Percentiles rank a stretch among this genome's conserved stretches.
phyloP scores from a whole-genome alignment of 2,113 vertebrate species.

The Thalassoma bifasciatum region DNA sequence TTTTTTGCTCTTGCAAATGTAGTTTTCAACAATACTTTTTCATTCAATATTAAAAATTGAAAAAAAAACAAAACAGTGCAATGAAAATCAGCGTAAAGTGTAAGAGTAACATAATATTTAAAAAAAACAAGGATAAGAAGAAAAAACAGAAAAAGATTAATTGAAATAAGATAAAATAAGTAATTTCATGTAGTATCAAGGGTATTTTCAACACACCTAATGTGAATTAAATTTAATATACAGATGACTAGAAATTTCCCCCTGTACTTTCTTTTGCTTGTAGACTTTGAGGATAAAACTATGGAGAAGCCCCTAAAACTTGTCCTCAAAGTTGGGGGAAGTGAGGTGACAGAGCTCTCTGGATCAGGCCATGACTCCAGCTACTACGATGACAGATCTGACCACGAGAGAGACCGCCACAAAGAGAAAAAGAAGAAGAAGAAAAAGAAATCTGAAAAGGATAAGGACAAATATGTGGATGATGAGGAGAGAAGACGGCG shows the following conservation, averaged over 20 bases:
- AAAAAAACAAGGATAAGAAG: too few species aligned
- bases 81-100: too few species aligned
- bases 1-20: too few species aligned
- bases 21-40: too few species aligned
- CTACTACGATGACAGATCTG: conserved; percentile 95
- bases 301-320: conserved; percentile 95
- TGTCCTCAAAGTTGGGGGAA: conserved; percentile 97
- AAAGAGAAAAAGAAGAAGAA: conserved; percentile 98
- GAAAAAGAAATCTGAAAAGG: conserved; percentile 97
- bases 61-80: too few species aligned
- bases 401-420: conserved; percentile 94
- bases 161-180: too few species aligned
- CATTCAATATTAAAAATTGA: too few species aligned
- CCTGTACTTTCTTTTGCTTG: not conserved
- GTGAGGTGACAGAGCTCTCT: conserved; percentile 95
- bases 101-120: too few species aligned
- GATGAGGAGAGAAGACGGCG: conserved; percentile 93
- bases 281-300: conserved; percentile 92
- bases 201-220: not conserved
- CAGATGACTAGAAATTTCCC: too few species aligned
- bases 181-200: not conserved
- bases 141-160: too few species aligned
- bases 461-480: conserved; percentile 93
- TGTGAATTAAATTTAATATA: too few species aligned
- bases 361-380: conserved; percentile 97